Base-by-base conservation (phyloP, 2,797 vertebrate species). In the Amphiprion clarkii region DNA sequence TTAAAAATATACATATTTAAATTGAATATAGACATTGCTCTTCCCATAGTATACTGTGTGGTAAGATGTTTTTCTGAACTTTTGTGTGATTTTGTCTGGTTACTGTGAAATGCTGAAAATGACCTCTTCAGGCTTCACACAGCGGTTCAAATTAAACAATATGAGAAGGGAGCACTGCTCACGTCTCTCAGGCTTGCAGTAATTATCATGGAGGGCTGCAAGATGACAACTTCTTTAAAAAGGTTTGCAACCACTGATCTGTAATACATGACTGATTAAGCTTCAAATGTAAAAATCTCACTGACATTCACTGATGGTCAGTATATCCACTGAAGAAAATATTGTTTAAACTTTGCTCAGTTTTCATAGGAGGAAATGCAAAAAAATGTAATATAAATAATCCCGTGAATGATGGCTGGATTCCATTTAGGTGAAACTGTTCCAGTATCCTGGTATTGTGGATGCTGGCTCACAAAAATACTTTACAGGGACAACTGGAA, bases 381-480 rank as follows among this genome's bases (percentile, higher is more conserved):
- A 49, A 9, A 21, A 8, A 49, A 3, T 7, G 5, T 19, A 19
- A 3, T 23, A 44, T 66, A 51, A 67, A 55, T 55, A 64, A 67
- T 74, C 67, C 67, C 25, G 31, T 71, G 25, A 61, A 65, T 25
- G 6, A 73, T 36, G 62, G 29, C 25, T 58, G 39, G 49, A 66
- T 79, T 73, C 61, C 62, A 67, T 78, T 59, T 7, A 4, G 52
- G 53, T 67, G 67, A 71, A 49, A 42, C 17, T 27, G 36, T 53
- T 79, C 14, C 14, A 31, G 29, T 60, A 8, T 53, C 3, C 16
- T 59, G 39, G 17, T 36, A n/a, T 49, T 63, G 33, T 71, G 17
- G 8, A 5, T 78, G 46, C 39, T 29, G 31, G 17, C 58, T 74
- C 62, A 63, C 14, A 21, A 46, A 46, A 58, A 2, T 36, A 61